Conservation (phyloP, 2,797 vertebrate species). For the Onychomys arenicola region DNA sequence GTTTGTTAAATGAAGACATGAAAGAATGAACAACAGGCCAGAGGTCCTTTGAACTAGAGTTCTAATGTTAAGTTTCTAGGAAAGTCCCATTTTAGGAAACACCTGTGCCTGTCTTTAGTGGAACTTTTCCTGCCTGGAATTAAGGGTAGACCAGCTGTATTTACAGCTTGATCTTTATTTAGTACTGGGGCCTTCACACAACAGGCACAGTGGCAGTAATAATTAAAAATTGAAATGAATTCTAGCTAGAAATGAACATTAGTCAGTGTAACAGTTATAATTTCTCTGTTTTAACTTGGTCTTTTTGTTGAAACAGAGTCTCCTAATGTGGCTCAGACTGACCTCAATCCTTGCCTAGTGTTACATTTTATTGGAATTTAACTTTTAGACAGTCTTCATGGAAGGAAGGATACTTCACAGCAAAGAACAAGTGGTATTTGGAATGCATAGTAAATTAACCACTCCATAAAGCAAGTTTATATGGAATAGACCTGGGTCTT, state of each 20-base stretch:
- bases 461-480: not conserved
- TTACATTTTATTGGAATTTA: not conserved
- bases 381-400: not conserved
- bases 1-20: not conserved
- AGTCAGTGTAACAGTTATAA: not conserved
- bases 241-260: not conserved
- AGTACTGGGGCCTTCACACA: not conserved
- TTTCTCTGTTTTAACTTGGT: not conserved
- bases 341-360: not conserved
- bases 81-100: conserved; percentile 42
- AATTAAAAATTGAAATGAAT: not conserved
- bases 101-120: conserved; percentile 13
- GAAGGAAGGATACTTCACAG: not conserved
- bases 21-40: not conserved
- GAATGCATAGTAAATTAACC: not conserved
- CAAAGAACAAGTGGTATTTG: not conserved
- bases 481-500: not conserved
- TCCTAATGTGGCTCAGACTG: not conserved
- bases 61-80: conserved; percentile 40
- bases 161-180: not conserved
- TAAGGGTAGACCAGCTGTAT: not conserved
- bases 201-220: not conserved
- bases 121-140: not conserved
- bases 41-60: conserved; percentile 1
- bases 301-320: not conserved